Base-by-base conservation (phyloP, 2,113 vertebrate genomes). In the Aplodontia rufa region DNA sequence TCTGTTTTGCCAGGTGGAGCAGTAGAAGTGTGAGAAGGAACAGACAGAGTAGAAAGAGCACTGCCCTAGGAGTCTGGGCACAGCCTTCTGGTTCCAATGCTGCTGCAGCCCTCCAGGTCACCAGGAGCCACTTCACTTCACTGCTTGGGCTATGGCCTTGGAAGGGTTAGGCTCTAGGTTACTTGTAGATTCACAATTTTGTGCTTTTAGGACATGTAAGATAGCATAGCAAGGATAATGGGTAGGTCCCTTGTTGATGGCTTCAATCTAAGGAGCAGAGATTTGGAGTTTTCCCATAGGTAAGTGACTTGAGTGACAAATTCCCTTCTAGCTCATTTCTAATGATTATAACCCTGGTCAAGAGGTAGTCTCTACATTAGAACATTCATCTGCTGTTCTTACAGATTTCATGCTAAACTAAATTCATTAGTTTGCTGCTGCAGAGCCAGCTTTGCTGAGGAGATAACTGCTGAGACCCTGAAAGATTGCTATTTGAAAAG, bases 341-440 rank as follows among this genome's bases (percentile, higher is more conserved):
- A 10, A 8, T 84, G 19, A 64, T 64, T 76, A 55, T 35, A 58
- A 26, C 45, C 9, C 30, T 35, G 26, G 32, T 55, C 60, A n/a
- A 42, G 53, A 49, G 30, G 20, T 20, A 71, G 55, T 35, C 20
- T 35, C 22, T 55, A 84, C 7, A 2, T 71, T 16, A 69, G 66
- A 69, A 24, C 9, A 5, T 64, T 76, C 49, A 60, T 35, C 24
- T 62, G 22, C 69, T 16, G 10, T 37, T 32, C 40, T 91, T 91
- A 81, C 5, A 19, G 69, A 40, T 80, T 95, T 68, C 42, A 82
- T 85, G 49, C 26, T 58, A 35, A 35, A 72, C 42, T 20, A 64
- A 74, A 76, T 69, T 91, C 55, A 71, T 71, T 76, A 72, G 66
- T 93, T 91, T 76, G 37, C n/a, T 90, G 49, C 28, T 81, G 32